Evolutionary conservation across 1,140 invertebrate species (phyloP).

Genomic region (Trichoplusia ni): DNA sequence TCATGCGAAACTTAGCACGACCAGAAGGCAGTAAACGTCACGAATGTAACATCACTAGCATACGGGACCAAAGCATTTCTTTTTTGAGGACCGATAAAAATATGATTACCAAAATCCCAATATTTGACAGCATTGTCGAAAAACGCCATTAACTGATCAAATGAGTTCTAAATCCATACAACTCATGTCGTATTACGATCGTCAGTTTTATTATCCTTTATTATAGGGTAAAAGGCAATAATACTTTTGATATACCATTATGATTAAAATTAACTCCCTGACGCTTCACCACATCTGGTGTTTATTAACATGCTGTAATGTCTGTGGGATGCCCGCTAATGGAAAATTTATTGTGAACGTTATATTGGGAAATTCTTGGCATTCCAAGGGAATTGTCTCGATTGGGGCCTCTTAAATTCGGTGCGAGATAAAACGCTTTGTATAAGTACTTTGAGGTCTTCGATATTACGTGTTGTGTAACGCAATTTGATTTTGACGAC

Average conservation of each 20-base stretch:
- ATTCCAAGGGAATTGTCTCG: conserved; percentile 15
- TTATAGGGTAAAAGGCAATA: too few species aligned
- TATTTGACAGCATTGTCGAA: too few species aligned
- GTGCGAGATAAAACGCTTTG: not conserved
- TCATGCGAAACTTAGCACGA: too few species aligned
- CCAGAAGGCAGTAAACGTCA: too few species aligned
- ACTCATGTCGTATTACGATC: too few species aligned
- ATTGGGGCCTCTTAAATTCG: conserved; percentile 3
- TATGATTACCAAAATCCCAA: too few species aligned
- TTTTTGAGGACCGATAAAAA: too few species aligned
- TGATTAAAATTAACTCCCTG: conserved; percentile 9
- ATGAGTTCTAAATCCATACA: too few species aligned
- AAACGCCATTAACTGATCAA: too few species aligned
- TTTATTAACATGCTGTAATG: not conserved
- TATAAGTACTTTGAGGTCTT: not conserved
- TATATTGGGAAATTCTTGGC: conserved; percentile 18
- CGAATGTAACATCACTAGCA: too few species aligned
- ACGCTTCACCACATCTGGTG: not conserved
- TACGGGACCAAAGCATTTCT: too few species aligned
- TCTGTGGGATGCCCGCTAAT: conserved; percentile 1
- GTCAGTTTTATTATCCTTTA: too few species aligned
- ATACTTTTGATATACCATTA: not conserved
- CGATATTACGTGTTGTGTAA: not conserved
- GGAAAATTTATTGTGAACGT: conserved; percentile 25
- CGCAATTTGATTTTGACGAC: not conserved